These are phyloP conservation scores for Dasyurus viverrinus DNA, from an alignment of 2,113 vertebrate genomes.

Conservation along the genomic window DNA sequence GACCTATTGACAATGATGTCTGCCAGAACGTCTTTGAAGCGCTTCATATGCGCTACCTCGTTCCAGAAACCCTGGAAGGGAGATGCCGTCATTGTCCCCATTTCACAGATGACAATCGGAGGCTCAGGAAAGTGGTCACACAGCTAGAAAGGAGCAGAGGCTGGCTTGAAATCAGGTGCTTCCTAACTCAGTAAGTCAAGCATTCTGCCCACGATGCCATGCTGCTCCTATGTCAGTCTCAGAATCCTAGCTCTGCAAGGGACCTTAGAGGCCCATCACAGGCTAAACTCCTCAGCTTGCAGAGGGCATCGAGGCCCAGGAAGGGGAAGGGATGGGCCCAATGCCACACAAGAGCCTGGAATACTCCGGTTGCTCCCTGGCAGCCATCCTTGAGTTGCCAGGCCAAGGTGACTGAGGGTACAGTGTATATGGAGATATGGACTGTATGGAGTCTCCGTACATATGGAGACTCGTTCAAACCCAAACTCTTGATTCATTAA, in stretches of 20 bases:
- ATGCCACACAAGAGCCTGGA: neutral
- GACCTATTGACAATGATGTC: neutral
- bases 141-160: neutral
- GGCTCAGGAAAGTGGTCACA: neutral
- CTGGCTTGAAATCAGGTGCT: neutral
- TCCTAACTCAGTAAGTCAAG: neutral
- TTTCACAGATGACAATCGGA: neutral
- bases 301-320: neutral
- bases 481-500: neutral
- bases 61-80: neutral
- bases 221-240: neutral
- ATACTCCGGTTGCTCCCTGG: neutral
- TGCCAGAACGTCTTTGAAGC: neutral
- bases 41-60: too few species aligned
- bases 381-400: neutral
- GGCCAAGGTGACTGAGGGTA: neutral
- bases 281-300: neutral
- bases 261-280: neutral
- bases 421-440: neutral
- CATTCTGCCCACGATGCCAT: neutral
- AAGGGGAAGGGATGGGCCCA: neutral
- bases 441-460: too few species aligned
- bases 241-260: neutral
- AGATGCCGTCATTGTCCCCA: neutral
- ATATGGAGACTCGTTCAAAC: neutral